These are phyloP conservation scores for Chitala chitala DNA, from an alignment of 2,113 vertebrate genomes.

Conservation along the genomic window DNA sequence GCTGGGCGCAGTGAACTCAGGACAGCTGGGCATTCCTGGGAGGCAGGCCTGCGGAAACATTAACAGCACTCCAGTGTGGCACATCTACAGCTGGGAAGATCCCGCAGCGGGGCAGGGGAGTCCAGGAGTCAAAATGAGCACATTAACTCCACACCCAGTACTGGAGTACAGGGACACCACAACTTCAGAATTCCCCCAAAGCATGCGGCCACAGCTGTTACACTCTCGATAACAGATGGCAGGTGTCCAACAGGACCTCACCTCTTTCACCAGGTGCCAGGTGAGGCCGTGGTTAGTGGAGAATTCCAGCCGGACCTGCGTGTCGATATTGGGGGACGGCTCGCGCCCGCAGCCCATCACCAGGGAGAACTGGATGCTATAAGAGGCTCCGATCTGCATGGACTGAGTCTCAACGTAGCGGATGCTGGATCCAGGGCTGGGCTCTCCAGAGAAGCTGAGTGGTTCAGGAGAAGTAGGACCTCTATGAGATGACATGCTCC, in stretches of 20 bases:
- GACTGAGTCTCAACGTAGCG: constrained; percentile 98
- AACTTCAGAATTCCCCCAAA: no score
- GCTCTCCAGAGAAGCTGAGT: constrained; percentile 72
- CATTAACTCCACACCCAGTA: no score
- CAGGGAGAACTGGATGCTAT: constrained; percentile 93
- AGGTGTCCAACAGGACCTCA: constrained; percentile 45
- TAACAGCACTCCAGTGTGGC: not conserved
- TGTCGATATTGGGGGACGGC: constrained; percentile 89
- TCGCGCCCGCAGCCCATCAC: constrained; percentile 89
- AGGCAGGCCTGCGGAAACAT: constrained; percentile 78
- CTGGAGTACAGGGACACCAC: no score
- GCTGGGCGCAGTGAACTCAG: constrained; percentile 92
- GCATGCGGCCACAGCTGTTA: not conserved
- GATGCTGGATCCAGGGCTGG: constrained; percentile 83
- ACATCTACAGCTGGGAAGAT: no score
- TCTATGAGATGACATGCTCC: no score
- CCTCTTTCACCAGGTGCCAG: constrained; percentile 96
- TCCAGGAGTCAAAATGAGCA: no score
- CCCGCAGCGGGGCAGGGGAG: no score
- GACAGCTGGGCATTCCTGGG: constrained; percentile 94
- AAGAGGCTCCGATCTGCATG: constrained; percentile 94
- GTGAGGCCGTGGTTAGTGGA: constrained; percentile 97
- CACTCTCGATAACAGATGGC: not conserved
- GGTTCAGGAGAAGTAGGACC: no score
- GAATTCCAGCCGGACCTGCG: constrained; percentile 93